Conservation (phyloP, 2,888 invertebrate species). For the Silvanus unidentatus region DNA sequence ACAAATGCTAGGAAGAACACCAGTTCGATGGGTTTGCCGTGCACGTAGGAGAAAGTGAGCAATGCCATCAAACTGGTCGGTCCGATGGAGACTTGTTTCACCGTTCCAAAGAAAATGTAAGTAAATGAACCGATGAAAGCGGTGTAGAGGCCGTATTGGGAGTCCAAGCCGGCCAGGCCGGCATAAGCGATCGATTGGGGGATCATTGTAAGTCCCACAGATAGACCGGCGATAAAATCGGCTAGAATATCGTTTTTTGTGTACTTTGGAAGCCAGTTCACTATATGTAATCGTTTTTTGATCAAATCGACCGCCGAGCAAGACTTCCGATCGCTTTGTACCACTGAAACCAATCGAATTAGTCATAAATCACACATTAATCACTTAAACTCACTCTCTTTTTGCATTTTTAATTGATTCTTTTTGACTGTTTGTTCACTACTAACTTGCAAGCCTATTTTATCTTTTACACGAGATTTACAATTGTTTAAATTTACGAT, state of each 20-base stretch:
- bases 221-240: constrained; percentile 83
- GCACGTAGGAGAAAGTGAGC: constrained; percentile 68
- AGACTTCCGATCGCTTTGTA: no score
- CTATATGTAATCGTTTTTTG: constrained; percentile 30
- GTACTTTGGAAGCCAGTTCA: constrained; percentile 64
- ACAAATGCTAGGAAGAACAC: constrained; percentile 72
- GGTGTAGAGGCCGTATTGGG: constrained; percentile 90
- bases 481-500: no score
- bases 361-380: no score
- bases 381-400: no score
- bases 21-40: constrained; percentile 63
- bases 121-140: constrained; percentile 84
- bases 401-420: no score
- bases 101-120: constrained; percentile 82
- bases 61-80: constrained; percentile 91
- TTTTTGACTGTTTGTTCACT: no score
- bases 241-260: constrained; percentile 62
- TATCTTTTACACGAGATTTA: no score
- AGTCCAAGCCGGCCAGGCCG: constrained; percentile 72
- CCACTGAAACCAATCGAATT: no score
- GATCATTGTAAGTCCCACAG: constrained; percentile 85
- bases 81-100: constrained; percentile 82
- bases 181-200: constrained; percentile 93
- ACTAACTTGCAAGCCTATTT: no score
- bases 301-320: not conserved